Evolutionary conservation across 1,140 invertebrate species (phyloP), one percentile per base, ranked within the genome.

Genomic region (Habropoda laboriosa): DNA sequence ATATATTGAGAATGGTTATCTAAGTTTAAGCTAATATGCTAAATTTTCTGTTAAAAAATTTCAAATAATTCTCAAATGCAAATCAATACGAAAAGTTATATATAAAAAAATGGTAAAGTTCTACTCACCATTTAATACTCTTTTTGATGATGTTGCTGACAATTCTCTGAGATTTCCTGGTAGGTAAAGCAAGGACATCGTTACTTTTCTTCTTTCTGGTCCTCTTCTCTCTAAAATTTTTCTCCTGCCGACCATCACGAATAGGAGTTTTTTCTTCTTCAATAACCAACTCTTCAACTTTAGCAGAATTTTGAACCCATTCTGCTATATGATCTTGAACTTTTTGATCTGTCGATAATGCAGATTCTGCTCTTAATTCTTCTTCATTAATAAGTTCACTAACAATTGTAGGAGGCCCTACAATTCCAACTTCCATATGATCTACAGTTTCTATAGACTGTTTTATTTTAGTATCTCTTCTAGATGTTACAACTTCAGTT

Each of bases 91-190:
- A 12, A n/a, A n/a, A n/a, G 12, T 1, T 30, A 55, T 64, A n/a
- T n/a, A n/a, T n/a, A n/a, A 16, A 51, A 61, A 47, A 55, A 18
- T 72, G 21, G 21, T 53, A 64, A 38, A 55, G 38, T 3, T 24
- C 2, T 53, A 89, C 91, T 92, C 81, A 93, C 92, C 91, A 92
- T 84, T 91, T 90, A 71, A 91, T 92, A 84, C 89, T 92, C 57
- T 86, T 88, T 67, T 91, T 90, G 58, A 93, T 92, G 73, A 91
- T 93, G 75, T 89, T 92, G 75, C 85, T 90, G 63, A 92, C 87
- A 68, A 93, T 87, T 66, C 88, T 89, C 38, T 92, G 91, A 21
- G 89, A 89, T 51, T 91, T 92, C 51, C 89, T 86, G 24, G 80
- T 82, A 0, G 81, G 82, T 71, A 82, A 63, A 5, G 55, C 47